Percentiles rank a stretch among this genome's conserved stretches.
Conservation (phyloP, 2,888 invertebrate genomes). For the Ptychoptera contaminata region DNA sequence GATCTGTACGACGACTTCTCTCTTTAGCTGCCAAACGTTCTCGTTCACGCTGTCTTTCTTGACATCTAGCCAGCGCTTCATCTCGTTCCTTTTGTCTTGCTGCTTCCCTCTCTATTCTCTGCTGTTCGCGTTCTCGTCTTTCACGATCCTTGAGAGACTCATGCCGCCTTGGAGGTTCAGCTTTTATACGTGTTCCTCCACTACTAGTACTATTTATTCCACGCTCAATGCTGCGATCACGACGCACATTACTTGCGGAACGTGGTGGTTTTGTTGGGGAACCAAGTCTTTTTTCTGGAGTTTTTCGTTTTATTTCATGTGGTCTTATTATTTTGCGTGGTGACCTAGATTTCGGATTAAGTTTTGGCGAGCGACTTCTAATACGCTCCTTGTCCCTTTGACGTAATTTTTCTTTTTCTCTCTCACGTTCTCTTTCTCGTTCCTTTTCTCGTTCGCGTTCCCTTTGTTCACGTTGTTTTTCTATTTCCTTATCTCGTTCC, state of each 20-base stretch:
- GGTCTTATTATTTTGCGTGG: constrained; percentile 33
- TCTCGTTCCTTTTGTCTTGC: constrained; percentile 44
- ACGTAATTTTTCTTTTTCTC: constrained; percentile 32
- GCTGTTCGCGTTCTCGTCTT: constrained; percentile 34
- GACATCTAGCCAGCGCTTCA: constrained; percentile 49
- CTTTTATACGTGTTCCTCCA: background rate
- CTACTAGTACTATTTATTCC: constrained; percentile 10
- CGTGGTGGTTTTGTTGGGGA: constrained; percentile 18
- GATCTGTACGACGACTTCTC: constrained; percentile 32
- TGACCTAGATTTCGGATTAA: constrained; percentile 35
- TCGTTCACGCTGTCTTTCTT: constrained; percentile 42
- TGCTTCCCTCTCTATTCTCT: constrained; percentile 36
- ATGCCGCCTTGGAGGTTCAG: constrained; percentile 19
- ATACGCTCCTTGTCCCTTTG: constrained; percentile 32
- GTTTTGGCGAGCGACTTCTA: constrained; percentile 34
- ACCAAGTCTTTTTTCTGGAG: constrained; percentile 20
- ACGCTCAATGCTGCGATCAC: constrained; percentile 23
- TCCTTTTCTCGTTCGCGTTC: constrained; percentile 34
- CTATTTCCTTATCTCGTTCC: constrained; percentile 25
- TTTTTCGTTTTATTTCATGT: constrained; percentile 32
- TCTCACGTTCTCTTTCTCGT: constrained; percentile 33
- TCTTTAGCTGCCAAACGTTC: constrained; percentile 29
- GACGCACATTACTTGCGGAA: constrained; percentile 12
- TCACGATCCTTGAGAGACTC: constrained; percentile 39
- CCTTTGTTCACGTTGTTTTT: constrained; percentile 32